phyloP scores from a whole-genome alignment of 2,888 invertebrate species.

The Chelonus formosanus region DNA sequence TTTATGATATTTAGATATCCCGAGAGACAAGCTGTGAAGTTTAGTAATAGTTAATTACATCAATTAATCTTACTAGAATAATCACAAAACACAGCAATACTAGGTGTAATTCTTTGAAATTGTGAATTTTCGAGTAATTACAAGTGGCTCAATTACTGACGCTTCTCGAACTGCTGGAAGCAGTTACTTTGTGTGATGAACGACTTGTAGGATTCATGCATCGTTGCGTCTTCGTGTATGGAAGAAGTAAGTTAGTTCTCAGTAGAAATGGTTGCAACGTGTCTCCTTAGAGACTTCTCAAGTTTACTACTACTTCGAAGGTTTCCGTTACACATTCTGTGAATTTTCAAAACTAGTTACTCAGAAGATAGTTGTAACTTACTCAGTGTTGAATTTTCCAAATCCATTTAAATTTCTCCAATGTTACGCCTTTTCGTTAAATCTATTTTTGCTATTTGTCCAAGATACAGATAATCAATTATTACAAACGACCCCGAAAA shows the following conservation, averaged over 20 bases:
- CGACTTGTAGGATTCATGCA: constrained; percentile 23
- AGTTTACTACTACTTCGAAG: constrained; percentile 19
- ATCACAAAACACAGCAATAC: not conserved
- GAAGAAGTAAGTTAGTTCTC: constrained; percentile 4
- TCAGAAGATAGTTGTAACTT: not conserved
- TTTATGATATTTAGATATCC: not conserved
- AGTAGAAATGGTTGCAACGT: constrained; percentile 13
- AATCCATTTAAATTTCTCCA: not conserved
- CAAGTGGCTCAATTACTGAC: constrained; percentile 20
- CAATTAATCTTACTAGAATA: constrained; percentile 1
- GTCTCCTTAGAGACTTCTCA: not conserved
- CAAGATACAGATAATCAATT: no score
- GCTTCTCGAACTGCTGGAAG: not conserved
- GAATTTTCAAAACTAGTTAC: constrained; percentile 19
- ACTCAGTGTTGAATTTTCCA: no score
- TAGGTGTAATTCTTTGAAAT: constrained; percentile 10
- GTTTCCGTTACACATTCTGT: constrained; percentile 11
- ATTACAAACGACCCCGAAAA: no score
- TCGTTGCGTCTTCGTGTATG: constrained; percentile 23
- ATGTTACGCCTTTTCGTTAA: not conserved
- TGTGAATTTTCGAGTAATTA: constrained; percentile 24
- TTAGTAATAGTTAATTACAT: not conserved
- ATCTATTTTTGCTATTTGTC: no score
- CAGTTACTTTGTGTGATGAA: constrained; percentile 20
- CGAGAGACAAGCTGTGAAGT: no score